Evolutionary conservation across 2,797 vertebrate genomes (phyloP).

Genomic region (Poeciliopsis gracilis): DNA sequence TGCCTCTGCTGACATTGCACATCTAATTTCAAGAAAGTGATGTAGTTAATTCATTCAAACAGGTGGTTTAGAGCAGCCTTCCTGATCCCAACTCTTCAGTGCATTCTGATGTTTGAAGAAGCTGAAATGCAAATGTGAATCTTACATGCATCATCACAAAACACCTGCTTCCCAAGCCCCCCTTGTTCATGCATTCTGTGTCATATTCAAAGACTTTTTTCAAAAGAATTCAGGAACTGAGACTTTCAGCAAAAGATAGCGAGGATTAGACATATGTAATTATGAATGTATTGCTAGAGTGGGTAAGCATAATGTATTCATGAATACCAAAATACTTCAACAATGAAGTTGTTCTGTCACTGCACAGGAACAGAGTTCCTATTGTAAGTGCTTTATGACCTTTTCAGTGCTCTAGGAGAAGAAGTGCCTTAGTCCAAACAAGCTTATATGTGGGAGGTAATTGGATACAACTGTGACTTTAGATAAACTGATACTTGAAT

Average conservation of each 20-base stretch:
- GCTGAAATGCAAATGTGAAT: constrained; percentile 52
- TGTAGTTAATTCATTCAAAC: not conserved
- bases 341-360: constrained; percentile 49
- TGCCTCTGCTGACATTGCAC: not conserved
- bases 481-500: constrained; percentile 2
- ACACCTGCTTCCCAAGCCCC: constrained; percentile 50
- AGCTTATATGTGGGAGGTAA: constrained; percentile 1
- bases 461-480: not conserved
- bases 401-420: constrained; percentile 27
- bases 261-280: constrained; percentile 71
- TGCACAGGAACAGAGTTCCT: constrained; percentile 9
- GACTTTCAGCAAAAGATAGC: constrained; percentile 64
- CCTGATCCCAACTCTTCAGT: not conserved
- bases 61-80: not conserved
- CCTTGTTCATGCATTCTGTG: constrained; percentile 37
- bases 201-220: constrained; percentile 38
- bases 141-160: constrained; percentile 50
- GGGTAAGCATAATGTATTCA: constrained; percentile 60
- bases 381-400: constrained; percentile 33
- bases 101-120: constrained; percentile 29
- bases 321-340: constrained; percentile 64
- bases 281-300: constrained; percentile 67
- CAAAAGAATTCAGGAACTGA: constrained; percentile 39
- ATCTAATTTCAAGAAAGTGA: not conserved
- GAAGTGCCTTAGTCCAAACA: constrained; percentile 3